A percentile compares a stretch with the other conserved stretches of the same genome.
These are phyloP conservation scores for Meandrusa payeni DNA, from an alignment of 2,888 invertebrate species.

Conservation along the genomic window DNA sequence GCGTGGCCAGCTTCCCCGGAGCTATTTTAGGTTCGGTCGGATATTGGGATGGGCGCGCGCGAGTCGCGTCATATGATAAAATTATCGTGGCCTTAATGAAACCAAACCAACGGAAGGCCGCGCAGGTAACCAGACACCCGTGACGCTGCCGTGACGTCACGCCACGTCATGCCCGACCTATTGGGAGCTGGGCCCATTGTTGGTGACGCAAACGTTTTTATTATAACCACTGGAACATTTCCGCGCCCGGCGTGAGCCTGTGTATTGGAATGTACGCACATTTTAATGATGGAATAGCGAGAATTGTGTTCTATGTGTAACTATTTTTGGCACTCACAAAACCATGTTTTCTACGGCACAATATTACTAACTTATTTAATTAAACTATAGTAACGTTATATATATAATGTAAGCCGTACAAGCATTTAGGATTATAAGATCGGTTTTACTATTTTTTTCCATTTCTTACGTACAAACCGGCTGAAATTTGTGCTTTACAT, in stretches of 20 bases:
- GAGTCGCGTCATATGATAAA: constrained; percentile 70
- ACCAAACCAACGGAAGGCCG: constrained; percentile 57
- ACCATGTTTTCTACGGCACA: too few relatives aligned
- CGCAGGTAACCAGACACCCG: constrained; percentile 65
- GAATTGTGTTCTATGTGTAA: not conserved
- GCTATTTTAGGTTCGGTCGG: constrained; percentile 60
- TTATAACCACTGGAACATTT: too few relatives aligned
- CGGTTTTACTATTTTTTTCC: too few relatives aligned
- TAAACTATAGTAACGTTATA: too few relatives aligned
- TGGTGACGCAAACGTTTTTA: constrained; percentile 16
- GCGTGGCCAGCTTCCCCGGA: constrained; percentile 29
- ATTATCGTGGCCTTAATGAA: constrained; percentile 76
- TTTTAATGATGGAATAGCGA: not conserved
- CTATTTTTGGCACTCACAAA: not conserved
- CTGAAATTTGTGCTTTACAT: too few relatives aligned
- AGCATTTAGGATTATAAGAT: too few relatives aligned
- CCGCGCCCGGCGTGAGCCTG: too few relatives aligned
- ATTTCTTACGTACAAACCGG: too few relatives aligned
- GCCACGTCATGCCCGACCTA: constrained; percentile 44
- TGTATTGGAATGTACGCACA: too few relatives aligned
- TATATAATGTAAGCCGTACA: too few relatives aligned
- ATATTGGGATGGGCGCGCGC: constrained; percentile 44
- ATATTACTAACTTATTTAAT: too few relatives aligned
- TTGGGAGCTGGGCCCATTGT: constrained; percentile 32
- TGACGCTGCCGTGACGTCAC: constrained; percentile 55